Evolutionary conservation across 1,140 invertebrate genomes (phyloP), one percentile per base, ranked within the genome.

Genomic region (Meteorus sp.): DNA sequence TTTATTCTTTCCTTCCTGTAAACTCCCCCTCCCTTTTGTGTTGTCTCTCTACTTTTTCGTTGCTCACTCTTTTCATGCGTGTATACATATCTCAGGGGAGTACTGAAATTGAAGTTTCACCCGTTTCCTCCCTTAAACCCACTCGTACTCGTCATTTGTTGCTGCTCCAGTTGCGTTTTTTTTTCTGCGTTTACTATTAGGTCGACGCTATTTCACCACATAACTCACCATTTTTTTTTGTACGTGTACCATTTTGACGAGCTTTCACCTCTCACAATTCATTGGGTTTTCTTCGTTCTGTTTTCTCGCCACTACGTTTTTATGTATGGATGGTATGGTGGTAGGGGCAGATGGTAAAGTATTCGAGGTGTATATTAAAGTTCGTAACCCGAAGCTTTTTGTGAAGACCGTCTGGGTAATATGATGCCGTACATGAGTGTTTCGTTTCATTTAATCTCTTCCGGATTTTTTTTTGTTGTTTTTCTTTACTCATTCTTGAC

Each of bases 101-200:
- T 22, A 6, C 31, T 55, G 52, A 55, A 55, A 55, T 55, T 55
- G 52, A 55, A 55, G 37, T 55, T 55, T 55, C 31, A 39, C 52
- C 31, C 19, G n/a, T 15, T 4, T 20, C 25, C 52, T 55, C 35
- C 15, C 19, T 44, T 39, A 41, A 31, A 52, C 15, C 3, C 50
- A 52, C 50, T 52, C 33, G 50, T 37, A 53, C 20, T 27, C 20
- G 51, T 53, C 51, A 53, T 41, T 53, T 53, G 27, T 23, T 53
- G 50, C 51, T 53, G 22, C 43, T 41, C 13, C 35, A 23, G 7
- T 19, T 2, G 17, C 22, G 23, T 45, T 56, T 48, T 56, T 47
- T 39, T 45, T 35, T 47, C 43, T 20, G 8, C 25, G 3, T 2
- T 20, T 51, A 1, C 22, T 2, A 1, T 37, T 52, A 1, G 13